Evolutionary conservation across 2,797 vertebrate genomes (phyloP).

Genomic region (Allobates femoralis): DNA sequence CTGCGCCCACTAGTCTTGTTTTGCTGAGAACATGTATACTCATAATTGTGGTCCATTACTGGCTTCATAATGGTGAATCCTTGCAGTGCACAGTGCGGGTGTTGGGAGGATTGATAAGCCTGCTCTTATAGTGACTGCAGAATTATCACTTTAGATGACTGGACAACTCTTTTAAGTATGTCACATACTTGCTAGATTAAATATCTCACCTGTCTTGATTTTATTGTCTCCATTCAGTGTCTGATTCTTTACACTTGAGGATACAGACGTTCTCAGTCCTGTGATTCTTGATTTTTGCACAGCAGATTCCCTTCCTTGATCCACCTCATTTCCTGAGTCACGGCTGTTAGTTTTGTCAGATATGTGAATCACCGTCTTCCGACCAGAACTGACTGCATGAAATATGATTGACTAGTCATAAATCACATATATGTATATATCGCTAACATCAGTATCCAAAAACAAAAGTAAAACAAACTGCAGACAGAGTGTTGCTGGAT

Average conservation of each 20-base stretch:
- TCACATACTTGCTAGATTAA: background rate
- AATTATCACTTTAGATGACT: too few relatives aligned
- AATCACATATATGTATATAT: background rate
- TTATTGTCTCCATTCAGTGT: constrained; percentile 70
- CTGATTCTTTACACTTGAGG: constrained; percentile 66
- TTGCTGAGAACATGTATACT: too few relatives aligned
- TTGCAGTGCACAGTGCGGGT: too few relatives aligned
- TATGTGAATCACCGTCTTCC: constrained; percentile 79
- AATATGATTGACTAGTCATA: constrained; percentile 21
- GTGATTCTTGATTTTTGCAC: constrained; percentile 72
- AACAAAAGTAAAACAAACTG: background rate
- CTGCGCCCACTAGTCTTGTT: too few relatives aligned
- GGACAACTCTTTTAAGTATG: too few relatives aligned
- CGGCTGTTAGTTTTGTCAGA: constrained; percentile 66
- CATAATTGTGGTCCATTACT: too few relatives aligned
- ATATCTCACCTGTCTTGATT: constrained; percentile 77
- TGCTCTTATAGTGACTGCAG: too few relatives aligned
- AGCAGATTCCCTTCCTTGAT: constrained; percentile 61
- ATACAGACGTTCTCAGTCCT: constrained; percentile 62
- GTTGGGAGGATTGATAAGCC: too few relatives aligned
- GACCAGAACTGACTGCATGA: constrained; percentile 81
- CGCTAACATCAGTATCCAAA: background rate
- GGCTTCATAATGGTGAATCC: too few relatives aligned
- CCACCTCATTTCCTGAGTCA: constrained; percentile 65
- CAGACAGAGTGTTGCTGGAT: background rate